Percentiles rank a stretch among this genome's conserved stretches.
phyloP scores from a whole-genome alignment of 2,113 vertebrate species.

The Tautogolabrus adspersus region DNA sequence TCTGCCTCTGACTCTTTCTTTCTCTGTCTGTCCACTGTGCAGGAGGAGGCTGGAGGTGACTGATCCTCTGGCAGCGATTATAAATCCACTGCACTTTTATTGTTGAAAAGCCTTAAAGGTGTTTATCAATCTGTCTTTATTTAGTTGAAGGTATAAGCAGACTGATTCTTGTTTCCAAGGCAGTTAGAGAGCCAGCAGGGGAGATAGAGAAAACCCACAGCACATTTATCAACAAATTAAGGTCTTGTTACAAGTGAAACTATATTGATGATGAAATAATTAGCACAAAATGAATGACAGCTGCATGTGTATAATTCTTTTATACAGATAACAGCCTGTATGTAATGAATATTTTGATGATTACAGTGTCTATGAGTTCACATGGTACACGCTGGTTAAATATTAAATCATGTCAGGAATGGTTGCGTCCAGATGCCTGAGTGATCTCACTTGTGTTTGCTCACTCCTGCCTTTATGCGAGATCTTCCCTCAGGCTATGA shows the following conservation, averaged over 20 bases:
- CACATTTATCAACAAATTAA: conserved; percentile 52
- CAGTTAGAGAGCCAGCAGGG: conserved; percentile 49
- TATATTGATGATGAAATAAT: conserved; percentile 23
- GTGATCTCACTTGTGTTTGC: conserved; percentile 71
- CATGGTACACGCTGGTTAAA: conserved; percentile 12
- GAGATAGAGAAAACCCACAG: conserved; percentile 27
- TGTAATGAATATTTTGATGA: background rate
- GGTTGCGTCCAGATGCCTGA: conserved; percentile 55
- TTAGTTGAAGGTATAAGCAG: conserved; percentile 59
- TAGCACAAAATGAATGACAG: conserved; percentile 13
- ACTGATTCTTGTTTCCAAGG: conserved; percentile 52
- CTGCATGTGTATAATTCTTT: background rate
- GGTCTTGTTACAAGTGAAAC: conserved; percentile 23
- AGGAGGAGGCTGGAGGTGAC: conserved; percentile 63
- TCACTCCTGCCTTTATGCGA: conserved; percentile 75
- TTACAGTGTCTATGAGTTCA: conserved; percentile 8
- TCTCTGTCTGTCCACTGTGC: conserved; percentile 47
- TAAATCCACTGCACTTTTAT: conserved; percentile 67
- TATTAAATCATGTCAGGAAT: conserved; percentile 39
- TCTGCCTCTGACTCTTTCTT: too few species aligned
- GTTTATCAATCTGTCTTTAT: conserved; percentile 63
- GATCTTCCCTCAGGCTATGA: conserved; percentile 79
- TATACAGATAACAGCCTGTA: conserved; percentile 5
- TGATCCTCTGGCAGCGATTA: conserved; percentile 60
- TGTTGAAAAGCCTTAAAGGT: conserved; percentile 74